Evolutionary conservation across 2,888 invertebrate species (phyloP).

Genomic region (Hetaerina titia): DNA sequence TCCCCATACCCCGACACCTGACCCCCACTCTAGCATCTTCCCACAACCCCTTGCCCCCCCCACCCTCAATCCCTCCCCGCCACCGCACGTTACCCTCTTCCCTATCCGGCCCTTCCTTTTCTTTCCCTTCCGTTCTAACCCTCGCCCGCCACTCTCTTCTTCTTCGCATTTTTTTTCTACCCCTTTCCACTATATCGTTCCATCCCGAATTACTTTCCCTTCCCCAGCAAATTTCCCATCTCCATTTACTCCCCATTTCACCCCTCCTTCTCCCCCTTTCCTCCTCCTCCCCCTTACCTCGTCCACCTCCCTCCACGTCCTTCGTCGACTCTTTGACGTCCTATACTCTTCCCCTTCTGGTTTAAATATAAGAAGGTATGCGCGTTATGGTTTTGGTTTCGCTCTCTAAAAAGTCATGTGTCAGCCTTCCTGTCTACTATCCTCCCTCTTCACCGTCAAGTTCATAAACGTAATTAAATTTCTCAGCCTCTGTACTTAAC

Average conservation of each 20-base stretch:
- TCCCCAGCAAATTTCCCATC: not conserved
- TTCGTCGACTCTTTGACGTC: too few relatives aligned
- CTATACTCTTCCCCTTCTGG: not conserved
- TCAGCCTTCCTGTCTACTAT: not conserved
- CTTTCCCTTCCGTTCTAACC: not conserved
- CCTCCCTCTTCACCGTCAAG: not conserved
- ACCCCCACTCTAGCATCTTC: slow-evolving; percentile 3
- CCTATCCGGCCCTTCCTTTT: not conserved
- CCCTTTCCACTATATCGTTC: not conserved
- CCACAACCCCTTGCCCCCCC: not conserved
- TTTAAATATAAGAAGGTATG: not conserved
- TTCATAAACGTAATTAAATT: not conserved
- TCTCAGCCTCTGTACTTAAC: too few relatives aligned
- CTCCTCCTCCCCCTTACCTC: too few relatives aligned
- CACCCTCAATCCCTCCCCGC: not conserved
- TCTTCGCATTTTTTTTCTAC: not conserved
- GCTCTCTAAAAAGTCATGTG: not conserved
- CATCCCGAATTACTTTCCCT: not conserved
- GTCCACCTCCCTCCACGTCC: too few relatives aligned
- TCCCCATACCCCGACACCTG: slow-evolving; percentile 66
- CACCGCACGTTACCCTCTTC: not conserved
- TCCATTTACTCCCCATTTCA: not conserved
- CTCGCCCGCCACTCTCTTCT: not conserved
- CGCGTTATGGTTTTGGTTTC: not conserved
- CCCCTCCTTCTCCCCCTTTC: not conserved